Evolutionary conservation across 2,113 vertebrate species (phyloP).

Genomic region (Pachycephala philippinensis): DNA sequence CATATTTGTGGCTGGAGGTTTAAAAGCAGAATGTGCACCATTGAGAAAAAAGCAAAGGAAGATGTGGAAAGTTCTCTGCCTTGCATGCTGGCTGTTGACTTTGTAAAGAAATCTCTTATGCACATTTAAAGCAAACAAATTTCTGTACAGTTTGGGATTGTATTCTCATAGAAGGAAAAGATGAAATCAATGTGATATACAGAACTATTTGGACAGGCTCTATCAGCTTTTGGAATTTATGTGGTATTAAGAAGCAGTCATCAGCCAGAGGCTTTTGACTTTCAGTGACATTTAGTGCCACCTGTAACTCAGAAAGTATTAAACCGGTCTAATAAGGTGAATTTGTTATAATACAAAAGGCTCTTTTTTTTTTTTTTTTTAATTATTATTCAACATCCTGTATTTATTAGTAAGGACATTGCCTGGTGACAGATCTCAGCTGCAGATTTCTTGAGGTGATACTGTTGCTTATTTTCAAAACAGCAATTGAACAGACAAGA

Average conservation of each 20-base stretch:
- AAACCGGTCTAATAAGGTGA: neutral
- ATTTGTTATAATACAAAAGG: neutral
- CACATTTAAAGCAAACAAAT: neutral
- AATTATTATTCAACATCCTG: slow-evolving; percentile 19
- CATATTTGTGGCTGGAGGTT: neutral
- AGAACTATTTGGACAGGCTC: neutral
- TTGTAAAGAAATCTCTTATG: neutral
- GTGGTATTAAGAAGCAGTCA: neutral
- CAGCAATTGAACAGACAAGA: slow-evolving; percentile 39
- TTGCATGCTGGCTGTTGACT: neutral
- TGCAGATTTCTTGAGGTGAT: slow-evolving; percentile 44
- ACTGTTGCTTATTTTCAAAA: slow-evolving; percentile 36
- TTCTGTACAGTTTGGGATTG: neutral
- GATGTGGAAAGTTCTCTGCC: neutral
- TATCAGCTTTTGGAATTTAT: neutral
- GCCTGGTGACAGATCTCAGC: slow-evolving; percentile 48
- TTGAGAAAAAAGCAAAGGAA: neutral
- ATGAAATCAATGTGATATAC: neutral
- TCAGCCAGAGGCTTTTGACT: neutral
- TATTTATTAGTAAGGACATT: slow-evolving; percentile 47
- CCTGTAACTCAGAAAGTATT: neutral
- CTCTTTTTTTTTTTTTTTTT: slow-evolving; percentile 3
- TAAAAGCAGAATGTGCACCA: neutral
- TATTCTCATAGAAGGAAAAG: neutral
- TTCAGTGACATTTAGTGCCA: neutral